Evolutionary conservation across 2,888 invertebrate genomes (phyloP).

Genomic region (Cosmia trapezina): DNA sequence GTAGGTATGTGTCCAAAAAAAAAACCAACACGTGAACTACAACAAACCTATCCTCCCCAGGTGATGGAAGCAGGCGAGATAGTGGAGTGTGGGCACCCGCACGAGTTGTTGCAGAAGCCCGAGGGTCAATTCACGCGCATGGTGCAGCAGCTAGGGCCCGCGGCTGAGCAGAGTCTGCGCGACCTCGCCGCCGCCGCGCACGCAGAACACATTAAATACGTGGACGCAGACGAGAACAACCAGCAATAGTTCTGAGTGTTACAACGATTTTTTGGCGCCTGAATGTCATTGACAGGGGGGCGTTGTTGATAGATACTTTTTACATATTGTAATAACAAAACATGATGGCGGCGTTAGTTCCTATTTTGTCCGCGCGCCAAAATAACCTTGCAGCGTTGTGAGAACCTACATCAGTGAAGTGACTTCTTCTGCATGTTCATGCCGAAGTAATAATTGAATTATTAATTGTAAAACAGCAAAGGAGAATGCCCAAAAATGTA

Average conservation of each 20-base stretch:
- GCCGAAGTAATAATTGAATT: constrained; percentile 24
- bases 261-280: neutral
- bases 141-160: constrained; percentile 91
- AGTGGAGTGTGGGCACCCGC: constrained; percentile 94
- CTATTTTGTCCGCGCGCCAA: neutral
- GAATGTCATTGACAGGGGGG: no score
- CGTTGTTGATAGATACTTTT: neutral
- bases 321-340: neutral
- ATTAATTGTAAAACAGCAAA: constrained; percentile 13
- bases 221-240: constrained; percentile 81
- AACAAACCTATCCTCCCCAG: constrained; percentile 63
- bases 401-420: constrained; percentile 2
- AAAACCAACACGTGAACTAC: neutral
- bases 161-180: constrained; percentile 84
- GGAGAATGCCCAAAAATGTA: neutral
- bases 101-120: constrained; percentile 89
- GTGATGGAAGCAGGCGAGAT: constrained; percentile 91
- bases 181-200: constrained; percentile 83
- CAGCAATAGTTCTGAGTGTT: constrained; percentile 55
- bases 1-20: no score
- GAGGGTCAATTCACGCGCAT: constrained; percentile 91
- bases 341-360: neutral
- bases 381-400: no score
- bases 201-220: constrained; percentile 83
- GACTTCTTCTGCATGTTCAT: constrained; percentile 10